A percentile compares a stretch with the other conserved stretches of the same genome.
These are phyloP conservation scores for Phaedon cochleariae DNA, from an alignment of 2,888 invertebrate species.

Conservation along the genomic window DNA sequence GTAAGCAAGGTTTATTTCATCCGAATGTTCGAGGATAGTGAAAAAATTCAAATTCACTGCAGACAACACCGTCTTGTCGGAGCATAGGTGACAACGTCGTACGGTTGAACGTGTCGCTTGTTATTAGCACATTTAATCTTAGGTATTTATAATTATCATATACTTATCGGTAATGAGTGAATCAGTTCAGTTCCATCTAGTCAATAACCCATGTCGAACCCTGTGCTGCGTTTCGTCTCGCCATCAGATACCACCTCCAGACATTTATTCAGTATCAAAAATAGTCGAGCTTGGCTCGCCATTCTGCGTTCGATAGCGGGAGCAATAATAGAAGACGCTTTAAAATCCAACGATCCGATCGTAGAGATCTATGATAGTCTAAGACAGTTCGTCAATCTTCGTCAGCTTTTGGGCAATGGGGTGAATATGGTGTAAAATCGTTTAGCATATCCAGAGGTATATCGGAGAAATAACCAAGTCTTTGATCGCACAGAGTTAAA, in stretches of 20 bases:
- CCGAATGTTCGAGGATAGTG: background rate
- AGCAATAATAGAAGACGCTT: slow-evolving; percentile 15
- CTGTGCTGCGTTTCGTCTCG: slow-evolving; percentile 21
- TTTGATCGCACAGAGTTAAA: slow-evolving; percentile 30
- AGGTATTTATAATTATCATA: slow-evolving; percentile 41
- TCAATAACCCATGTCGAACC: slow-evolving; percentile 35
- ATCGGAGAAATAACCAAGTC: slow-evolving; percentile 22
- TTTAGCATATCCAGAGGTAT: slow-evolving; percentile 34
- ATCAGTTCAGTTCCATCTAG: slow-evolving; percentile 60
- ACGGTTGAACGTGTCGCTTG: slow-evolving; percentile 48
- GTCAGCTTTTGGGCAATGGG: slow-evolving; percentile 23
- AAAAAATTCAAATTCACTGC: slow-evolving; percentile 9
- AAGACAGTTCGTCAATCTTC: background rate
- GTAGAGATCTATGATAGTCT: background rate
- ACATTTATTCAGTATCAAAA: slow-evolving; percentile 39
- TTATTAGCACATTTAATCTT: slow-evolving; percentile 47
- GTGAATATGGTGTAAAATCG: slow-evolving; percentile 31
- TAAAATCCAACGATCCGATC: background rate
- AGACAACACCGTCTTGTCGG: slow-evolving; percentile 3
- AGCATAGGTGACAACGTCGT: slow-evolving; percentile 35
- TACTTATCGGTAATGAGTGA: slow-evolving; percentile 48
- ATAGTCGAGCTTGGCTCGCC: slow-evolving; percentile 34
- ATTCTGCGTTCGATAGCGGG: slow-evolving; percentile 26
- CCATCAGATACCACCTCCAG: slow-evolving; percentile 28
- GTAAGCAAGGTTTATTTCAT: background rate